phyloP scores from a whole-genome alignment of 2,797 vertebrate genomes.

The Sebastiscus tertius region DNA sequence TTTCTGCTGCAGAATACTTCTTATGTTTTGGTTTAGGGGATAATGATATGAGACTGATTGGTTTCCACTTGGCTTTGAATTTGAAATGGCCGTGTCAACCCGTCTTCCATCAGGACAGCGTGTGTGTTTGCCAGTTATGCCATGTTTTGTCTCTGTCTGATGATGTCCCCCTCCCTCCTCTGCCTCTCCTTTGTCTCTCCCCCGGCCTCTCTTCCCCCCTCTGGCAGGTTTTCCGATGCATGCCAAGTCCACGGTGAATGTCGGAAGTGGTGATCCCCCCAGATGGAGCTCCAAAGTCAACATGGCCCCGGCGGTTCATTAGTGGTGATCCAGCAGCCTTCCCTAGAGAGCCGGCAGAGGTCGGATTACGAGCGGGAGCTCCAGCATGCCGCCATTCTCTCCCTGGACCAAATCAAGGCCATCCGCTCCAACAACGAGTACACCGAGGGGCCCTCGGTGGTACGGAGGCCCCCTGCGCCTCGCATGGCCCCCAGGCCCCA shows the following conservation, averaged over 20 bases:
- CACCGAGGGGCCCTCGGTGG: slow-evolving; percentile 92
- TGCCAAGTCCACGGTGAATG: slow-evolving; percentile 92
- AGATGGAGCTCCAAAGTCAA: slow-evolving; percentile 96
- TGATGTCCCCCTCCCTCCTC: slow-evolving; percentile 47
- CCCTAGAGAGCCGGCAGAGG: slow-evolving; percentile 88
- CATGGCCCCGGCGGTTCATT: slow-evolving; percentile 90
- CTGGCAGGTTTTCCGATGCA: slow-evolving; percentile 93
- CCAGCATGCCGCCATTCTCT: slow-evolving; percentile 90
- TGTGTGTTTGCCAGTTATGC: slow-evolving; percentile 44
- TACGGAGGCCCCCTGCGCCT: slow-evolving; percentile 82
- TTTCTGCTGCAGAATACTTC: background rate
- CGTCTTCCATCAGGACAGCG: background rate
- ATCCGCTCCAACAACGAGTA: slow-evolving; percentile 96
- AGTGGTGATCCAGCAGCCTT: slow-evolving; percentile 91
- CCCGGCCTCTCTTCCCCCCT: slow-evolving; percentile 33
- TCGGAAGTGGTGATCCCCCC: slow-evolving; percentile 90
- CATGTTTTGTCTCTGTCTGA: slow-evolving; percentile 60
- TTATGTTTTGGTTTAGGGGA: too few relatives aligned
- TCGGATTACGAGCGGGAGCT: slow-evolving; percentile 90
- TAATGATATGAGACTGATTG: background rate
- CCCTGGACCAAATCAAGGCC: slow-evolving; percentile 97
- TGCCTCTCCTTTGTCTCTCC: slow-evolving; percentile 56
- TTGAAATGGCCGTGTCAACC: background rate
- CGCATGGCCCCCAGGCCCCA: slow-evolving; percentile 85
- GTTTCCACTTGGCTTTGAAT: background rate